Evolutionary conservation across 2,113 vertebrate species (phyloP).

Genomic region (Acinonyx jubatus): DNA sequence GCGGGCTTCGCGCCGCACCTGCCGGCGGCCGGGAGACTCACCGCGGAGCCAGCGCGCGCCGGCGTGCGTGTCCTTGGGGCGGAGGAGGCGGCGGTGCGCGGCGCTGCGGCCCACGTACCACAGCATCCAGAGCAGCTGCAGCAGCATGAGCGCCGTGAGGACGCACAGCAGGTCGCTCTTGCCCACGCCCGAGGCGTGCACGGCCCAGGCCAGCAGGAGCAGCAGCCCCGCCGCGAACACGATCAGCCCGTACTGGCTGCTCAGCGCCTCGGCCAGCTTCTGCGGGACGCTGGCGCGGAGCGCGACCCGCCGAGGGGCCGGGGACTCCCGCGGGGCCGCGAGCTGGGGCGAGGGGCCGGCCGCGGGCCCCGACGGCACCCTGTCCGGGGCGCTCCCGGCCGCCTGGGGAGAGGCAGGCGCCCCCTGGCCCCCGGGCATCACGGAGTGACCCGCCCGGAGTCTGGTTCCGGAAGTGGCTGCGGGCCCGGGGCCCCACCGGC

Average conservation of each 20-base stretch:
- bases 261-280: constrained; percentile 94
- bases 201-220: constrained; percentile 92
- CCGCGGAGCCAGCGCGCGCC: constrained; percentile 96
- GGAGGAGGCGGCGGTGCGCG: constrained; percentile 85
- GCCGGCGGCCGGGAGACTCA: constrained; percentile 76
- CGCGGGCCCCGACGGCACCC: neutral
- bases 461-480: neutral
- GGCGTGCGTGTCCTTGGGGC: constrained; percentile 88
- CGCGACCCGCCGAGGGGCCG: neutral
- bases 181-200: constrained; percentile 87
- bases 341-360: neutral
- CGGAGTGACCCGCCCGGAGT: neutral
- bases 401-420: constrained; percentile 23
- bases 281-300: constrained; percentile 87
- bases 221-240: constrained; percentile 92
- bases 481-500: neutral
- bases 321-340: neutral
- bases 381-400: neutral
- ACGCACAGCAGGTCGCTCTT: constrained; percentile 91
- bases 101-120: constrained; percentile 92
- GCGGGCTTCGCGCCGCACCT: too few relatives aligned
- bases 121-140: constrained; percentile 97
- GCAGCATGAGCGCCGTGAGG: constrained; percentile 92
- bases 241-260: constrained; percentile 97
- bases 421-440: constrained; percentile 20